Evolutionary conservation across 1,140 invertebrate genomes (phyloP).

Genomic region (Lamellibrachia luymesi): DNA sequence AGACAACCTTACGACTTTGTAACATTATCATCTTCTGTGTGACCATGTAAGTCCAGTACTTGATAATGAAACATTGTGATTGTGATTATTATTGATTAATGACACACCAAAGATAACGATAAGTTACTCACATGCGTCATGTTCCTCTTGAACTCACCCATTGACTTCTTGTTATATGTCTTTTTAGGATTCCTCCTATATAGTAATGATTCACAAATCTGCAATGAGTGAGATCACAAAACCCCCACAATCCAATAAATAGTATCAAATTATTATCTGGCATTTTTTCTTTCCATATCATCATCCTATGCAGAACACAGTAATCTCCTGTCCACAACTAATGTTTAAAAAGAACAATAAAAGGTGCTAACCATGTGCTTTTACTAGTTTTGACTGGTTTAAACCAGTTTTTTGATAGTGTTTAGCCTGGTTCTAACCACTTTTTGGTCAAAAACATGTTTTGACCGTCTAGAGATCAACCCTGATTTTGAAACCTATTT

Average conservation of each 20-base stretch:
- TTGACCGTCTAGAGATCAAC: no score
- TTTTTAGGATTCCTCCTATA: neutral
- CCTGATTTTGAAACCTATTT: no score
- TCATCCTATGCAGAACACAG: no score
- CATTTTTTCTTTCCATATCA: no score
- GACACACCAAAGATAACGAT: neutral
- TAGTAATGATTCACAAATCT: neutral
- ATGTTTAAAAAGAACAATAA: no score
- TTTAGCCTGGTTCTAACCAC: no score
- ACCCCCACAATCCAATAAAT: neutral
- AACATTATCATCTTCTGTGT: neutral
- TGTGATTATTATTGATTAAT: neutral
- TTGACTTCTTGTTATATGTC: neutral
- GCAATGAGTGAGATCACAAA: neutral
- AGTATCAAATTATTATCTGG: neutral
- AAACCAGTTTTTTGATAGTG: no score
- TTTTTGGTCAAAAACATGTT: no score
- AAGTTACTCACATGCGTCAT: neutral
- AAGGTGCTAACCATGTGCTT: no score
- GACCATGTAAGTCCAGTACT: neutral
- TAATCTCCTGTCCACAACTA: no score
- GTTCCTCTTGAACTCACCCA: neutral
- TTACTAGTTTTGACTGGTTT: no score
- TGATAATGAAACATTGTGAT: neutral
- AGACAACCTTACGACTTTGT: neutral